Conservation (phyloP, 2,113 vertebrate genomes). For the Otis tarda region DNA sequence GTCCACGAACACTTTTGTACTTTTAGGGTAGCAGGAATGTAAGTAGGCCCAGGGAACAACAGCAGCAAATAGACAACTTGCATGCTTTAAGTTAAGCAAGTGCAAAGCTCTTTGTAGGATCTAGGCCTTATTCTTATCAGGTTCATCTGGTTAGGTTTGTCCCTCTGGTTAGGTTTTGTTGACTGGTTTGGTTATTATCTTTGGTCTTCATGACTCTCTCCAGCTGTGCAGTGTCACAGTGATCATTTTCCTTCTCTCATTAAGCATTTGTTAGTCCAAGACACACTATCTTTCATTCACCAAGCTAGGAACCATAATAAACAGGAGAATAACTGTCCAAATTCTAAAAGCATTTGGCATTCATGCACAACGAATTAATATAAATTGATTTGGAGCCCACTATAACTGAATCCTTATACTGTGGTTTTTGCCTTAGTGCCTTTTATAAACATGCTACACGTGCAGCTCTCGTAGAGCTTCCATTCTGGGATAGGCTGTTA, state of each 20-base stretch:
- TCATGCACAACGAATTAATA: neutral
- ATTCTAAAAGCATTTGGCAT: neutral
- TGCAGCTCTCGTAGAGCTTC: neutral
- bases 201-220: neutral
- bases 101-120: neutral
- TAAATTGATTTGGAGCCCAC: neutral
- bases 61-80: neutral
- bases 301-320: neutral
- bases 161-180: neutral
- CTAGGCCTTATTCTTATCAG: neutral
- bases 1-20: neutral
- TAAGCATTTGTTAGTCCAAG: neutral
- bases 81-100: neutral
- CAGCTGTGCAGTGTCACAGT: neutral
- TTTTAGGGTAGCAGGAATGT: neutral
- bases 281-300: neutral
- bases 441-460: neutral
- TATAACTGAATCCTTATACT: neutral
- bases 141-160: neutral
- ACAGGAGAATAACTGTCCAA: neutral
- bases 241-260: neutral
- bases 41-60: neutral
- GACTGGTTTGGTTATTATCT: neutral
- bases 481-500: neutral
- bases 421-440: neutral